Percentiles rank a stretch among this genome's conserved stretches.
Evolutionary conservation across 2,888 invertebrate species (phyloP).

Genomic region (Anoncus sp.): DNA sequence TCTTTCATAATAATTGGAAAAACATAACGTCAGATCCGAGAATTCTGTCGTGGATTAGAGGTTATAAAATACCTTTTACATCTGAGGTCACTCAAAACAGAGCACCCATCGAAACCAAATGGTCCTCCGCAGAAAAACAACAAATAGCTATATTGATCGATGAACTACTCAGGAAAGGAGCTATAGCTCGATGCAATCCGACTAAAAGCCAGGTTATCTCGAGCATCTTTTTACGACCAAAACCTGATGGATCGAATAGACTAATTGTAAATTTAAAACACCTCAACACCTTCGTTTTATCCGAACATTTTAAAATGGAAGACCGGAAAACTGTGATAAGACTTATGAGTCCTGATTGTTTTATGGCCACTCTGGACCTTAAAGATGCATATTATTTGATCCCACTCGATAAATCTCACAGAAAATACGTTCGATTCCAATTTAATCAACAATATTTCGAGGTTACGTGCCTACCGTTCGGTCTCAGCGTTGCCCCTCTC

Average conservation of each 20-base stretch:
- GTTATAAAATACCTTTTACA: constrained; percentile 71
- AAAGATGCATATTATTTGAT: background rate
- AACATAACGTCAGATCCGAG: background rate
- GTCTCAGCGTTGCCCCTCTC: no score
- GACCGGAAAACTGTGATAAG: background rate
- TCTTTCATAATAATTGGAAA: background rate
- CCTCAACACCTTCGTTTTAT: constrained; percentile 1
- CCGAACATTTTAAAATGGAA: constrained; percentile 15
- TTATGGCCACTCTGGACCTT: background rate
- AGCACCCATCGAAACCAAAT: background rate
- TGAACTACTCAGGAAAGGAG: constrained; percentile 18
- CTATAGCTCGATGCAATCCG: constrained; percentile 1
- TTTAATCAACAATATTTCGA: no score
- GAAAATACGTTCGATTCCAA: background rate
- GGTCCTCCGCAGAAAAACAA: background rate
- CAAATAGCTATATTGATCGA: background rate
- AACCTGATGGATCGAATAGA: constrained; percentile 4
- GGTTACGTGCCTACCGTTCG: no score
- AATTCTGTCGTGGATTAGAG: constrained; percentile 17
- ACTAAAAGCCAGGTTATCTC: constrained; percentile 13
- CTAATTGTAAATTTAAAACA: constrained; percentile 15
- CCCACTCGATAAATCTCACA: background rate
- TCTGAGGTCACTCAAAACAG: background rate
- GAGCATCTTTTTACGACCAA: constrained; percentile 21
- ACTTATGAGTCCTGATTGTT: background rate